Percentiles rank a stretch among this genome's conserved stretches.
Evolutionary conservation across 2,888 invertebrate genomes (phyloP).

Genomic region (Dichetophora obliterata): DNA sequence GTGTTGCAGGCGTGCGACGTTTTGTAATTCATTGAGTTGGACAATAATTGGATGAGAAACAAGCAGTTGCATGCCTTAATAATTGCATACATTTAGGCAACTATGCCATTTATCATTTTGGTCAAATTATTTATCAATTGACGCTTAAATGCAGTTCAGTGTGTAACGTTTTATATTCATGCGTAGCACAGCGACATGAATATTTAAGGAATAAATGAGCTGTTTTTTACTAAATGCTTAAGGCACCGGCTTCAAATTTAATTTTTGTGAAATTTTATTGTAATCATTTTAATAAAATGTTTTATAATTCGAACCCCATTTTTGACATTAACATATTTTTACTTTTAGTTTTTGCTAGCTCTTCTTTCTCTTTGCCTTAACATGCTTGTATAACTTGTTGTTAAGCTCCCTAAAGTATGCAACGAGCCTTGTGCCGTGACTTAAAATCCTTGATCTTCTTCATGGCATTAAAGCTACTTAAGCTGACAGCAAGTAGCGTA

Average conservation of each 20-base stretch:
- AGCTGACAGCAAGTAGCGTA: background rate
- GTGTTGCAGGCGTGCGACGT: conserved; percentile 3
- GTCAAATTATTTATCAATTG: background rate
- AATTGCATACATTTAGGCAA: conserved; percentile 17
- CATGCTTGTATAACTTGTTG: background rate
- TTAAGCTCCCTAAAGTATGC: background rate
- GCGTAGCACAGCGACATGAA: too few relatives aligned
- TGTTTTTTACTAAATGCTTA: too few relatives aligned
- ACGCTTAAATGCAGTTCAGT: background rate
- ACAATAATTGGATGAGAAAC: background rate
- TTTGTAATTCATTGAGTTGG: conserved; percentile 14
- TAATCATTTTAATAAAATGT: too few relatives aligned
- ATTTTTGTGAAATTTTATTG: too few relatives aligned
- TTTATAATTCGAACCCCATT: too few relatives aligned
- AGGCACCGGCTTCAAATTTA: too few relatives aligned
- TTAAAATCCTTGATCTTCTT: conserved; percentile 2
- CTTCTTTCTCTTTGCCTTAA: too few relatives aligned
- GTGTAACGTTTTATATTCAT: too few relatives aligned
- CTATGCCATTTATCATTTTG: background rate
- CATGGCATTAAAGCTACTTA: background rate
- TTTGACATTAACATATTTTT: too few relatives aligned
- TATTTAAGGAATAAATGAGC: too few relatives aligned
- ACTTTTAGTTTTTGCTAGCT: too few relatives aligned
- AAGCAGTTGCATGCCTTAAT: background rate
- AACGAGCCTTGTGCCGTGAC: background rate